Evolutionary conservation across 2,888 invertebrate genomes (phyloP).

Genomic region (Acleris laterana): DNA sequence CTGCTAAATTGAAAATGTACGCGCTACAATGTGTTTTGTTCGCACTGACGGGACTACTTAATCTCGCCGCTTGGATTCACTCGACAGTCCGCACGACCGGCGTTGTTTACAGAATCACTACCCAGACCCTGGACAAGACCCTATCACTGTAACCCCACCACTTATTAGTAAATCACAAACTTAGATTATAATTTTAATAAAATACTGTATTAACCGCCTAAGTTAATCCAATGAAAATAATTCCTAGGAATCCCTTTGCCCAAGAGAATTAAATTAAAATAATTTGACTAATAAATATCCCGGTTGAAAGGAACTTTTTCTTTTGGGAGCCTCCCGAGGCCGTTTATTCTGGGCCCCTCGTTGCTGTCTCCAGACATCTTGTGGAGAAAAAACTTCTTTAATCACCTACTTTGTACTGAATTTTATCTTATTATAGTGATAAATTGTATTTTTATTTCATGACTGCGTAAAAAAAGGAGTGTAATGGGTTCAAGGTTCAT

Average conservation of each 20-base stretch:
- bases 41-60: no score
- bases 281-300: slow-evolving; percentile 35
- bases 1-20: no score
- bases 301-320: slow-evolving; percentile 27
- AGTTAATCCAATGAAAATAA: slow-evolving; percentile 6
- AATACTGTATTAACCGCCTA: not conserved
- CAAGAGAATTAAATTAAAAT: slow-evolving; percentile 31
- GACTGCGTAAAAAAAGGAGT: no score
- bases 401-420: slow-evolving; percentile 7
- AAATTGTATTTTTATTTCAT: no score
- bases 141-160: not conserved
- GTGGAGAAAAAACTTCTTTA: slow-evolving; percentile 13
- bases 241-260: slow-evolving; percentile 11
- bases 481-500: no score
- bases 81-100: no score
- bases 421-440: not conserved
- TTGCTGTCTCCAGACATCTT: slow-evolving; percentile 11
- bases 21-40: no score
- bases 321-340: slow-evolving; percentile 4
- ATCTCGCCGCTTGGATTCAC: no score
- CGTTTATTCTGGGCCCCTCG: slow-evolving; percentile 22
- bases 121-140: no score
- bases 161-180: not conserved
- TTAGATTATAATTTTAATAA: not conserved
- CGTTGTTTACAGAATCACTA: no score